Conservation (phyloP, 2,113 vertebrate genomes). For the Nyctibius bracteatus region DNA sequence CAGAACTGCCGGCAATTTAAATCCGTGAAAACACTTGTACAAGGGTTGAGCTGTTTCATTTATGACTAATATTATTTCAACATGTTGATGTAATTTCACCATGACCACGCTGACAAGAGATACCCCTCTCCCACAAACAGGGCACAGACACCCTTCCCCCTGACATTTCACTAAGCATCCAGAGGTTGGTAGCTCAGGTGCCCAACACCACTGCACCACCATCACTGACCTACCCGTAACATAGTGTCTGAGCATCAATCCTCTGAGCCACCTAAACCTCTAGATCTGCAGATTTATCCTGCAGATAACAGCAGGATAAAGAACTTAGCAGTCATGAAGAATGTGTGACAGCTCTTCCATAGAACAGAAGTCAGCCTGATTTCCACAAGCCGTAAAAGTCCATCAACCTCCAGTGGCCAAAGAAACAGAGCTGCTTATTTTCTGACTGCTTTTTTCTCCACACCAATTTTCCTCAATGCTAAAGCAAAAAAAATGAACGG, state of each 20-base stretch:
- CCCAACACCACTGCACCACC: background rate
- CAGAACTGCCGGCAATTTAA: background rate
- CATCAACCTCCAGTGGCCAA: constrained; percentile 10
- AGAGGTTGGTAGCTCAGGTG: background rate
- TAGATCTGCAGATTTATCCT: background rate
- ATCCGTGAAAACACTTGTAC: background rate
- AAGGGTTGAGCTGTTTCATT: background rate
- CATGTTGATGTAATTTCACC: background rate
- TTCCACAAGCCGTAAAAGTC: background rate
- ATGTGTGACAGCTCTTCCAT: background rate
- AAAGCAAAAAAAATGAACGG: background rate
- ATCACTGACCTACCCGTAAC: background rate
- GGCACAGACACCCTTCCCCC: background rate
- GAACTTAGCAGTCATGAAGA: background rate
- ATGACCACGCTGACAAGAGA: background rate
- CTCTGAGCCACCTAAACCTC: background rate
- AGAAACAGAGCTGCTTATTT: background rate
- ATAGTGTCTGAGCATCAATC: accelerated
- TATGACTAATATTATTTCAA: background rate
- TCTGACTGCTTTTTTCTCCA: constrained; percentile 17
- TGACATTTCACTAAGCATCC: background rate
- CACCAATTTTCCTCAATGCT: constrained; percentile 41
- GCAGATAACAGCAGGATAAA: background rate
- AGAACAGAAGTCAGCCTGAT: background rate
- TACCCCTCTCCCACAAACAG: background rate